Evolutionary conservation across 2,797 vertebrate genomes (phyloP).

Genomic region (Chanos chanos): DNA sequence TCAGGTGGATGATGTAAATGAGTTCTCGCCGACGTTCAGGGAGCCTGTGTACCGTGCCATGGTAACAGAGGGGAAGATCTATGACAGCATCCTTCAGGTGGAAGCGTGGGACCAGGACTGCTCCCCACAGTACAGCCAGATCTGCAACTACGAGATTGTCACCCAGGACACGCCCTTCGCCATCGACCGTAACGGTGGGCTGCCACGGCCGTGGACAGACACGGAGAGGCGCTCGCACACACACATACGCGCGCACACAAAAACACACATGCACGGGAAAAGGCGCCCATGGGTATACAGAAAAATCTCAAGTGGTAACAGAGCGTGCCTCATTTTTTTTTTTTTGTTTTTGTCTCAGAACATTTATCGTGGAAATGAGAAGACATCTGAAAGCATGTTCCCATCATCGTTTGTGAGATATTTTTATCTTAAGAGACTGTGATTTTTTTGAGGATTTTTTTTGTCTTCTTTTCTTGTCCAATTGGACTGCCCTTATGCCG

Average conservation of each 20-base stretch:
- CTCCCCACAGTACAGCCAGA: slow-evolving; percentile 95
- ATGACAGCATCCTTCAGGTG: slow-evolving; percentile 94
- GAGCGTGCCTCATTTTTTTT: too few relatives aligned
- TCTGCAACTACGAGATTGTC: slow-evolving; percentile 95
- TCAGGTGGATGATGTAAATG: slow-evolving; percentile 95
- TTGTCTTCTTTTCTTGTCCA: too few relatives aligned
- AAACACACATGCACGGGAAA: background rate
- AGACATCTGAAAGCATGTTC: too few relatives aligned
- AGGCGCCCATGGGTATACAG: too few relatives aligned
- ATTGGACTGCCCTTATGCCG: too few relatives aligned
- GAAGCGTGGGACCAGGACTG: slow-evolving; percentile 95
- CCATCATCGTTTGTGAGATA: too few relatives aligned
- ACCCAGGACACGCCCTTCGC: slow-evolving; percentile 90
- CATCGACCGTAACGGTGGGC: slow-evolving; percentile 93
- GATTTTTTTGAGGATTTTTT: too few relatives aligned
- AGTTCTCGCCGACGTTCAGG: slow-evolving; percentile 88
- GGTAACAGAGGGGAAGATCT: slow-evolving; percentile 91
- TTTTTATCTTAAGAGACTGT: too few relatives aligned
- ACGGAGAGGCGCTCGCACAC: background rate
- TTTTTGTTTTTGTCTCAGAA: too few relatives aligned
- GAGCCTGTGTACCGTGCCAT: slow-evolving; percentile 84
- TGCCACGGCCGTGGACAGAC: slow-evolving; percentile 21
- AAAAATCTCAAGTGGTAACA: too few relatives aligned
- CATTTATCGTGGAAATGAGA: too few relatives aligned
- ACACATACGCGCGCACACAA: background rate